phyloP scores from a whole-genome alignment of 2,888 invertebrate species.

The Lumbricus terrestris region DNA sequence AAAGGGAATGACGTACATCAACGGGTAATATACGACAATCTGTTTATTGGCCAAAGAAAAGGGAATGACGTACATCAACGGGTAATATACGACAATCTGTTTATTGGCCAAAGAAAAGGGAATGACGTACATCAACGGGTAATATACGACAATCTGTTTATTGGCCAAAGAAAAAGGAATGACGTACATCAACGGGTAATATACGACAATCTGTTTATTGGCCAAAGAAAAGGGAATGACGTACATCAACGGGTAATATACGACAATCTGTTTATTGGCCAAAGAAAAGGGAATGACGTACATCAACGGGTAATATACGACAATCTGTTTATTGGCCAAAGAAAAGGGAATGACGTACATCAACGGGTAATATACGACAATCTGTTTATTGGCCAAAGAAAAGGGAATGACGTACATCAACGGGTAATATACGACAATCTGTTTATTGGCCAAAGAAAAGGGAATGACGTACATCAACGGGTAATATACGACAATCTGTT shows the following conservation, averaged over 20 bases:
- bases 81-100: slow-evolving; percentile 66
- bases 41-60: slow-evolving; percentile 72
- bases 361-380: slow-evolving; percentile 72
- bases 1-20: slow-evolving; percentile 75
- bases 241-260: slow-evolving; percentile 80
- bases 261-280: slow-evolving; percentile 67
- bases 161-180: slow-evolving; percentile 72
- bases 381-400: slow-evolving; percentile 72
- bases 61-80: slow-evolving; percentile 80
- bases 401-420: slow-evolving; percentile 78
- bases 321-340: slow-evolving; percentile 70
- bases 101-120: slow-evolving; percentile 71
- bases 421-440: slow-evolving; percentile 68
- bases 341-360: slow-evolving; percentile 76
- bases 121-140: slow-evolving; percentile 85
- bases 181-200: slow-evolving; percentile 83
- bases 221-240: slow-evolving; percentile 71
- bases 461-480: slow-evolving; percentile 83
- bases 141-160: slow-evolving; percentile 40
- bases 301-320: slow-evolving; percentile 75
- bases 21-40: slow-evolving; percentile 71
- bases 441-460: slow-evolving; percentile 71
- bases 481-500: slow-evolving; percentile 63
- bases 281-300: slow-evolving; percentile 74
- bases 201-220: slow-evolving; percentile 61